Base-by-base conservation (phyloP, 2,888 invertebrate species). In the Drosophila yooni region DNA sequence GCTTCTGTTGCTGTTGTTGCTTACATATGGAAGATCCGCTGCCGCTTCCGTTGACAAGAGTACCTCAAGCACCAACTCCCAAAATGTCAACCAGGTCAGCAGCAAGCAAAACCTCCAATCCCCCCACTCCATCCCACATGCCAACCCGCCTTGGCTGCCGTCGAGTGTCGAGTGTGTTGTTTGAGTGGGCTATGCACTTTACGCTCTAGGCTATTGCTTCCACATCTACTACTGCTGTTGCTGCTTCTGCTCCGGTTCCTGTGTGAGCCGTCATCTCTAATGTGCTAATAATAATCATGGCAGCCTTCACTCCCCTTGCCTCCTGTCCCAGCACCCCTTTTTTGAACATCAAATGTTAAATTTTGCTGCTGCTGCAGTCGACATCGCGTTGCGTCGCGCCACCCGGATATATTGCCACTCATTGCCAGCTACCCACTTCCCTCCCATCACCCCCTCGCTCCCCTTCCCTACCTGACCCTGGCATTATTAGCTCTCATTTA, bases 201-300 rank as follows among this genome's bases (percentile, higher is more conserved):
- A 74, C 84, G 79, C 84, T 76, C 64, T 73, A 33, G 77, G 80
- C 80, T 66, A 58, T 46, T 46, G 46, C 76, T 65, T 31, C 40
- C 29, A 8, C 46, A 25, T 25, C 8, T 46, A 7, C 50, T 27
- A 15, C 65, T 60, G 29, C 50, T 27, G 5, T 40, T 51, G 18
- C 66, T 43, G 46, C 53, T 53, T 63, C 66, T 67, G 61, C 43
- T 33, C 34, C 34, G 34, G 53, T 34, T 25, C 38, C 36, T 40
- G 57, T 53, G 25, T 65, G 51, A 69, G 72, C 70, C 82, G 66
- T 70, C 65, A 61, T 76, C 89, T 33, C 31, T 88, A 90, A 90
- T 87, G 86, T 88, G 86, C 86, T 88, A 87, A 87, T 87, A 88
- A 88, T 88, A 88, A 90, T 88, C 87, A 86, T 88, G 87, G 89